phyloP scores from a whole-genome alignment of 1,140 invertebrate species.

The Pseudobourletiella spinata region DNA sequence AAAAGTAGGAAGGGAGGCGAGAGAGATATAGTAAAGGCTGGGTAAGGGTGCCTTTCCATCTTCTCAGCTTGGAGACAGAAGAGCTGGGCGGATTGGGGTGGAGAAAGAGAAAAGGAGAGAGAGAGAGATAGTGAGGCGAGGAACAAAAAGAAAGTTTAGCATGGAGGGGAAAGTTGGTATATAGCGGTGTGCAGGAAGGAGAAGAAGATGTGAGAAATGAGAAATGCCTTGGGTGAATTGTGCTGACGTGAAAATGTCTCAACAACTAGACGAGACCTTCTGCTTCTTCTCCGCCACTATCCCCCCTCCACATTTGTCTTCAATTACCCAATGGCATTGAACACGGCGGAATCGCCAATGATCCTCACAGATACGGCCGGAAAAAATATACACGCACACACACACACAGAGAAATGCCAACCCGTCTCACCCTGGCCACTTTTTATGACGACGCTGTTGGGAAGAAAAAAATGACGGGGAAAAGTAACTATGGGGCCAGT shows the following conservation, averaged over 20 bases:
- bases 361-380: too few relatives aligned
- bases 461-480: too few relatives aligned
- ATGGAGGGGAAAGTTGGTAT: neutral
- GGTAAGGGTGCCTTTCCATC: too few relatives aligned
- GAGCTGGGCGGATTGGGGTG: too few relatives aligned
- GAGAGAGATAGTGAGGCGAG: neutral
- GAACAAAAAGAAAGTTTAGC: neutral
- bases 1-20: too few relatives aligned
- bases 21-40: too few relatives aligned
- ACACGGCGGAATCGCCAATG: too few relatives aligned
- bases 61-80: too few relatives aligned
- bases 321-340: conserved; percentile 17
- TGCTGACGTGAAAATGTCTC: conserved; percentile 34
- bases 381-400: neutral
- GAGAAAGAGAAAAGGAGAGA: neutral
- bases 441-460: too few relatives aligned
- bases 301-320: conserved; percentile 30
- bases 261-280: conserved; percentile 32
- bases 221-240: conserved; percentile 28
- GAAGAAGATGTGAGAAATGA: conserved; percentile 29
- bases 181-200: neutral
- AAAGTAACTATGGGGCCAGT: too few relatives aligned
- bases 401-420: too few relatives aligned
- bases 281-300: conserved; percentile 27
- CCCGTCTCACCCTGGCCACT: too few relatives aligned